Conservation (phyloP, 2,888 invertebrate genomes). For the Cephus spinipes region DNA sequence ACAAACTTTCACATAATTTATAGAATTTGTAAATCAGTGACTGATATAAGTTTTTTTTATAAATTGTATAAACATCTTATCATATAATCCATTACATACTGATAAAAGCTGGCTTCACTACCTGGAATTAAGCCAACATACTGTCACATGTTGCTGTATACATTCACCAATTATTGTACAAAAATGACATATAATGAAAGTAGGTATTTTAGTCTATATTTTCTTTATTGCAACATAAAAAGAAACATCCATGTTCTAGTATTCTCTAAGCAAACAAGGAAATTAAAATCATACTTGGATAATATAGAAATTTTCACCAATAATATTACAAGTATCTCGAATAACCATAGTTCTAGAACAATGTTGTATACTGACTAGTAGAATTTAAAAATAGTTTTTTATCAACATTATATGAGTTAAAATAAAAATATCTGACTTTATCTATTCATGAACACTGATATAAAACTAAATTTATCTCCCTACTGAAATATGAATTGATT, state of each 20-base stretch:
- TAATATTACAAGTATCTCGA: not conserved
- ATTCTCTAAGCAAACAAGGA: not conserved
- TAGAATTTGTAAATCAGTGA: not conserved
- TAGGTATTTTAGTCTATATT: not conserved
- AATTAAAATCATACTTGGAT: too few relatives aligned
- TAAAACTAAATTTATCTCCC: not conserved
- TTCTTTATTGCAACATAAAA: not conserved
- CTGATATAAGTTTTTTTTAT: not conserved
- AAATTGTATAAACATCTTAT: slow-evolving; percentile 3
- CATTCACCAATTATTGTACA: not conserved
- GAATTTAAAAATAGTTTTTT: not conserved
- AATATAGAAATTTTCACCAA: not conserved
- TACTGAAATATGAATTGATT: not conserved
- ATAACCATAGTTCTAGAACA: not conserved
- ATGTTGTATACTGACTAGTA: not conserved
- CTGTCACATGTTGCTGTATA: not conserved
- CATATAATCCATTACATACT: slow-evolving; percentile 14
- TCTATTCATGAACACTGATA: not conserved
- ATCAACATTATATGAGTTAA: not conserved
- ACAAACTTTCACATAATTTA: not conserved
- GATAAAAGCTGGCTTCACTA: slow-evolving; percentile 13
- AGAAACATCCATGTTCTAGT: not conserved
- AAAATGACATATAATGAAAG: not conserved
- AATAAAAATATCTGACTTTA: not conserved
- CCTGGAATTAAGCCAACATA: not conserved